Evolutionary conservation across 2,888 invertebrate genomes (phyloP).

Genomic region (Criorhina ranunculi): DNA sequence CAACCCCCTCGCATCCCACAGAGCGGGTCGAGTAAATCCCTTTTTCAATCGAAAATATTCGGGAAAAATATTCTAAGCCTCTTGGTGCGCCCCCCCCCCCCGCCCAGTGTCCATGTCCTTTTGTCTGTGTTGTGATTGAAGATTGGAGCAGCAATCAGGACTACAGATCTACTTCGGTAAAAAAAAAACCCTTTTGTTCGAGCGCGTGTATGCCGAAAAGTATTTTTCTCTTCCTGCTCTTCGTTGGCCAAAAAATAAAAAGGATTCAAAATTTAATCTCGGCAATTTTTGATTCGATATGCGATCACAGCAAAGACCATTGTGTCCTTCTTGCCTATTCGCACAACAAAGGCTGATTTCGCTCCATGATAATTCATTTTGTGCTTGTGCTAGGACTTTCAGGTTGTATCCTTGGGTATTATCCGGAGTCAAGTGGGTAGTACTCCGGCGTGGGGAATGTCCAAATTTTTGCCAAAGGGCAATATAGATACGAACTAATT

Average conservation of each 20-base stretch:
- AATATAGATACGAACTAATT: slow-evolving; percentile 29
- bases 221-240: slow-evolving; percentile 31
- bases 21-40: slow-evolving; percentile 16
- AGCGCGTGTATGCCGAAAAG: slow-evolving; percentile 62
- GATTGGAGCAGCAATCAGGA: slow-evolving; percentile 52
- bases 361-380: slow-evolving; percentile 60
- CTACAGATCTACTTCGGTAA: slow-evolving; percentile 38
- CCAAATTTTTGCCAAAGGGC: slow-evolving; percentile 32
- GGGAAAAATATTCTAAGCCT: slow-evolving; percentile 38
- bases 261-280: slow-evolving; percentile 70
- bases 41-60: slow-evolving; percentile 67
- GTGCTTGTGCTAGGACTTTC: slow-evolving; percentile 11
- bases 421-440: slow-evolving; percentile 32
- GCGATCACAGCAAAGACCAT: slow-evolving; percentile 31
- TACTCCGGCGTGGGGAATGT: slow-evolving; percentile 5
- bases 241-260: slow-evolving; percentile 8
- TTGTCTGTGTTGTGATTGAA: slow-evolving; percentile 35
- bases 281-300: slow-evolving; percentile 57
- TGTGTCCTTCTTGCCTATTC: slow-evolving; percentile 31
- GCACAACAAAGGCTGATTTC: slow-evolving; percentile 48
- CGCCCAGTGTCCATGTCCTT: not conserved
- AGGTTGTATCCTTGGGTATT: slow-evolving; percentile 25
- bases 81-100: not conserved
- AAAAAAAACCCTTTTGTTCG: slow-evolving; percentile 55
- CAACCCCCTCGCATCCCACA: not conserved